phyloP scores from a whole-genome alignment of 1,140 invertebrate genomes.

The Elysia chlorotica region DNA sequence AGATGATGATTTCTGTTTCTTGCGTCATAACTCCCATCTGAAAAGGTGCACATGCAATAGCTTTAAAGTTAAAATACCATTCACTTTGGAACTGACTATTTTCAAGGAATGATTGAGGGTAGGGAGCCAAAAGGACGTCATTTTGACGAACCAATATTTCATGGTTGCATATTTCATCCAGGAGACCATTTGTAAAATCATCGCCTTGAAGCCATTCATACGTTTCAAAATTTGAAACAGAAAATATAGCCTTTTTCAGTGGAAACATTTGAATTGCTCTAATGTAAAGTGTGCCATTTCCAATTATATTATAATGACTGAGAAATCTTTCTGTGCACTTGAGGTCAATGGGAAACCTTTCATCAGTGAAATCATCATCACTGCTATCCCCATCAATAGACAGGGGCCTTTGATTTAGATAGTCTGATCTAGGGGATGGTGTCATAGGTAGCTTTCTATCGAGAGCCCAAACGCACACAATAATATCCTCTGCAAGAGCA shows the following conservation, averaged over 20 bases:
- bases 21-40: slow-evolving; percentile 37
- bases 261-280: slow-evolving; percentile 34
- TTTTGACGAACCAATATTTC: slow-evolving; percentile 42
- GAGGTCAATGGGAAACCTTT: slow-evolving; percentile 12
- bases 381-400: slow-evolving; percentile 11
- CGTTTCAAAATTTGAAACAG: slow-evolving; percentile 49
- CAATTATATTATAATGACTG: slow-evolving; percentile 39
- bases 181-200: slow-evolving; percentile 39
- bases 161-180: slow-evolving; percentile 38
- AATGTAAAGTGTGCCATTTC: slow-evolving; percentile 32
- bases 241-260: slow-evolving; percentile 41
- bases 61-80: slow-evolving; percentile 40
- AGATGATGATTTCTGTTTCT: slow-evolving; percentile 46
- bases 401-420: background rate
- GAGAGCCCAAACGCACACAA: slow-evolving; percentile 26
- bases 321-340: slow-evolving; percentile 37
- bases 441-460: background rate
- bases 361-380: slow-evolving; percentile 11
- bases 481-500: slow-evolving; percentile 25
- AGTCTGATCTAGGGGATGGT: background rate
- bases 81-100: slow-evolving; percentile 28
- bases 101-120: slow-evolving; percentile 29
- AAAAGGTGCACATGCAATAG: slow-evolving; percentile 47
- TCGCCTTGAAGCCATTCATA: slow-evolving; percentile 40
- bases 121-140: slow-evolving; percentile 45